These are phyloP conservation scores for Ophiothrix spiculata DNA, from an alignment of 35 echinoderm and acorn worm species.

Conservation along the genomic window DNA sequence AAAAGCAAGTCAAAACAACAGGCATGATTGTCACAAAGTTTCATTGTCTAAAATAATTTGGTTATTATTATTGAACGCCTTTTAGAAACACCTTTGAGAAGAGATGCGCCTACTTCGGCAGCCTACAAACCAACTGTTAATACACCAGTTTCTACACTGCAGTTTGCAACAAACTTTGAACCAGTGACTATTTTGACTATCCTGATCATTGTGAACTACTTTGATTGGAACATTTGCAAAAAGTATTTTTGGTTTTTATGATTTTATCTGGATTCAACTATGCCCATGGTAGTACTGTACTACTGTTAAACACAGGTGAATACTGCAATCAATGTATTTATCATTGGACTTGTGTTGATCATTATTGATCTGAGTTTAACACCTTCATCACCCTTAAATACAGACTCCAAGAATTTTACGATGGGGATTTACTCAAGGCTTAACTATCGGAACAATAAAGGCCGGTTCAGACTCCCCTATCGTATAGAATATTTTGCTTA, in stretches of 20 bases:
- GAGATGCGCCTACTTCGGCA: too few relatives aligned
- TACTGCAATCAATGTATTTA: neutral
- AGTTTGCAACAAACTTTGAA: neutral
- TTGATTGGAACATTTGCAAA: neutral
- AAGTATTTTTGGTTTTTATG: neutral
- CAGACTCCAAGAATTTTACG: neutral
- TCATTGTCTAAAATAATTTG: too few relatives aligned
- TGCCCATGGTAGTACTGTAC: neutral
- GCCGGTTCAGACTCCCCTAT: too few relatives aligned
- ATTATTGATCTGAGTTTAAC: neutral
- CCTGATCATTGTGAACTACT: neutral
- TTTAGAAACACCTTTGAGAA: too few relatives aligned
- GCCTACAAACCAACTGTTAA: neutral
- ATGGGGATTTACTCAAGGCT: neutral
- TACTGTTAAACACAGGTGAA: neutral
- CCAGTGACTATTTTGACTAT: too few relatives aligned
- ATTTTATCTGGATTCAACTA: neutral
- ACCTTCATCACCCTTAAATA: neutral
- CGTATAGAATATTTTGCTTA: too few relatives aligned
- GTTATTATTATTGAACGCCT: too few relatives aligned
- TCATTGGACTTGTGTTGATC: neutral
- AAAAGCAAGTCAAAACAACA: too few relatives aligned
- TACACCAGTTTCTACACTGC: neutral
- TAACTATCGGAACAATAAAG: neutral
- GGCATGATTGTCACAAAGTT: too few relatives aligned